phyloP scores from a whole-genome alignment of 2,797 vertebrate species.

The Platalea minor region DNA sequence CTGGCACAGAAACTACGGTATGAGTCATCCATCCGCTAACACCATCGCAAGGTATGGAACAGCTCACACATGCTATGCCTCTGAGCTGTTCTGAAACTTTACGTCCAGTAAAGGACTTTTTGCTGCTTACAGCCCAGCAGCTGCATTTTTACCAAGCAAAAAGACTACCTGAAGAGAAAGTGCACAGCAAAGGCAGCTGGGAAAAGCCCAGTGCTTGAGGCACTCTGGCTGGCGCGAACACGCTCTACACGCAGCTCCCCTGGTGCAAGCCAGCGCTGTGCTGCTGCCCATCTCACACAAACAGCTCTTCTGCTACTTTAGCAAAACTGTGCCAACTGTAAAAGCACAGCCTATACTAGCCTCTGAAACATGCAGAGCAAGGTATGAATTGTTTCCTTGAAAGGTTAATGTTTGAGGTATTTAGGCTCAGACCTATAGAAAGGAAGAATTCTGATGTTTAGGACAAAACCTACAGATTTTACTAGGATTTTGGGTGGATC shows the following conservation, averaged over 20 bases:
- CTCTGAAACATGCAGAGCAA: neutral
- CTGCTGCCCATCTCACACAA: neutral
- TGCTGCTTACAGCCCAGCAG: neutral
- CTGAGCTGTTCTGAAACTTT: neutral
- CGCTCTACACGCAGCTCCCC: neutral
- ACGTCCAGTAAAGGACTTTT: neutral
- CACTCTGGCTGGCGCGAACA: neutral
- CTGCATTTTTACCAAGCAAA: neutral
- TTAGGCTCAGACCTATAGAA: neutral
- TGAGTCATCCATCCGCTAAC: neutral
- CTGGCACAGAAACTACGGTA: neutral
- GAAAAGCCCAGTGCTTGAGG: neutral
- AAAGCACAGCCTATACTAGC: neutral
- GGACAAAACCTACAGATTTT: neutral
- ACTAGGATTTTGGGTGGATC: neutral
- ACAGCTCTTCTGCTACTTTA: neutral
- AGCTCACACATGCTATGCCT: neutral
- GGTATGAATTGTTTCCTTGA: neutral
- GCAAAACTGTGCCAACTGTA: neutral
- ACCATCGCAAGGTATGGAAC: neutral
- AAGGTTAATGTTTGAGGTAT: neutral
- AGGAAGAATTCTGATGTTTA: fast-evolving
- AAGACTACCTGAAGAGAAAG: neutral
- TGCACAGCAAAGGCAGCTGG: neutral
- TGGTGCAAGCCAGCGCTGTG: neutral